phyloP scores from a whole-genome alignment of 2,113 vertebrate genomes.

The Baryphthengus martii region DNA sequence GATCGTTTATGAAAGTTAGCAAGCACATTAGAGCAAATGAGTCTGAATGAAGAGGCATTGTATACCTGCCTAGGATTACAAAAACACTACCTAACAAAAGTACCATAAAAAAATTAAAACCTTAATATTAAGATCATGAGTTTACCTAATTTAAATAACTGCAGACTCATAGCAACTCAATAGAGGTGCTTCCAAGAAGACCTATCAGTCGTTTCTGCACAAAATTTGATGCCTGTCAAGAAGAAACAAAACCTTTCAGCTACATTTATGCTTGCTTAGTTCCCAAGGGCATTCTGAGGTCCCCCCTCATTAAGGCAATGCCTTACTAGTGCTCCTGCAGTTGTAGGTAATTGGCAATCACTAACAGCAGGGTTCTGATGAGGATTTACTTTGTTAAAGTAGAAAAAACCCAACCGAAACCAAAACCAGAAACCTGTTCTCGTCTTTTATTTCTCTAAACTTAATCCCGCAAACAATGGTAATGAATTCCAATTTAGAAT shows the following conservation, averaged over 20 bases:
- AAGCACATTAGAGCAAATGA: neutral
- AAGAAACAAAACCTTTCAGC: constrained; percentile 22
- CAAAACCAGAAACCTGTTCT: neutral
- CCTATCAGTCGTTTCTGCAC: neutral
- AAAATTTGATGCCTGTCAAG: constrained; percentile 2
- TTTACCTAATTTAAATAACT: neutral
- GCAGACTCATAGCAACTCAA: neutral
- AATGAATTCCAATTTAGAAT: constrained; percentile 14
- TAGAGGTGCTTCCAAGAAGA: neutral
- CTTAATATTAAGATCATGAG: neutral
- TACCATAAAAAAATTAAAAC: neutral
- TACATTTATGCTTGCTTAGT: constrained; percentile 19
- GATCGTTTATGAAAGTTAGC: neutral
- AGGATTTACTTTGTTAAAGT: constrained; percentile 46
- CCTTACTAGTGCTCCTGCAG: constrained; percentile 50
- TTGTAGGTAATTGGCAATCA: constrained; percentile 68
- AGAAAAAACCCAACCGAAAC: neutral
- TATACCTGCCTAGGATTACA: neutral
- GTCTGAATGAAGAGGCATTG: neutral
- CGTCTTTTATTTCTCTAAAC: neutral
- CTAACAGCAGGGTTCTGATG: constrained; percentile 61
- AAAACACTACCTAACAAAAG: neutral
- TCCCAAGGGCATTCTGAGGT: constrained; percentile 52
- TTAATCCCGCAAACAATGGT: neutral
- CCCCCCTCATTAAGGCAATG: constrained; percentile 49